These are phyloP conservation scores for Lacerta agilis DNA, from an alignment of 2,797 vertebrate genomes.

Conservation along the genomic window DNA sequence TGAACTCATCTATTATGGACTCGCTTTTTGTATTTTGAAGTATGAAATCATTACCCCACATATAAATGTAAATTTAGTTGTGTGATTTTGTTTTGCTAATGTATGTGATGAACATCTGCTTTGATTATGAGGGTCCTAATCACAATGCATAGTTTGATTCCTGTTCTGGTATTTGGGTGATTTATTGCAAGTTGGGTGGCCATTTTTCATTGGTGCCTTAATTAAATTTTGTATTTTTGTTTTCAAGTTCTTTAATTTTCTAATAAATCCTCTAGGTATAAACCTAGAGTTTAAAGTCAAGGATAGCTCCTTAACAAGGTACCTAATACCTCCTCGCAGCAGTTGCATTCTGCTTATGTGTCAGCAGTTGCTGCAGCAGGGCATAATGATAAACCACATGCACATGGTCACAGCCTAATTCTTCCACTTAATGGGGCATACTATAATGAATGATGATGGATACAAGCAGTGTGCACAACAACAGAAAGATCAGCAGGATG, in stretches of 20 bases:
- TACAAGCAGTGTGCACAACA: neutral
- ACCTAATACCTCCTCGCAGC: neutral
- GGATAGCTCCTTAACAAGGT: neutral
- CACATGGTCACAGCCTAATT: neutral
- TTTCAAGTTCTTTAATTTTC: neutral
- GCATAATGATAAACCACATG: neutral
- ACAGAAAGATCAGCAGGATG: neutral
- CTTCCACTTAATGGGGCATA: neutral
- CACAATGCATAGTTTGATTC: neutral
- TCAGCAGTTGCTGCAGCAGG: neutral
- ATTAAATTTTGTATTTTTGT: conserved; percentile 11
- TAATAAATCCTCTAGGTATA: neutral
- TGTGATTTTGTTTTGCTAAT: neutral
- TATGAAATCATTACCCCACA: neutral
- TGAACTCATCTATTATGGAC: neutral
- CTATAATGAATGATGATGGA: neutral
- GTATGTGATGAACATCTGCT: neutral
- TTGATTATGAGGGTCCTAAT: neutral
- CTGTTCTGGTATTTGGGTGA: neutral
- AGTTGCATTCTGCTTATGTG: neutral
- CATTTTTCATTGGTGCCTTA: neutral
- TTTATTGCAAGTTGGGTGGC: neutral
- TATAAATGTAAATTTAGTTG: neutral
- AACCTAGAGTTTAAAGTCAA: neutral
- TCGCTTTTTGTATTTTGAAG: neutral